Conservation (phyloP, 2,113 vertebrate genomes). For the Paratilapia polleni region DNA sequence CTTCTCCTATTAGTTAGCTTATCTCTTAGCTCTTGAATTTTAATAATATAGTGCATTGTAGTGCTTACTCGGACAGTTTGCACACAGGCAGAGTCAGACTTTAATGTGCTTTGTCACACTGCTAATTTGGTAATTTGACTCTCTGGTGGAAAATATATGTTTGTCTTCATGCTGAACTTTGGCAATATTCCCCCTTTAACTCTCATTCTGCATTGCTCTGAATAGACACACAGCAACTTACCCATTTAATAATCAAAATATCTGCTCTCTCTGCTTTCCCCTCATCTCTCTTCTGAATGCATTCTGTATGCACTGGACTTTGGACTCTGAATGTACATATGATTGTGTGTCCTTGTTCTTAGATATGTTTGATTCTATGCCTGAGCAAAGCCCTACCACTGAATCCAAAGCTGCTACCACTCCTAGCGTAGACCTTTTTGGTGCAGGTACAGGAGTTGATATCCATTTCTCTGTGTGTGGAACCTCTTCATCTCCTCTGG, state of each 20-base stretch:
- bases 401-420: constrained; percentile 94
- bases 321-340: constrained; percentile 73
- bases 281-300: constrained; percentile 62
- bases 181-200: constrained; percentile 50
- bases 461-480: constrained; percentile 74
- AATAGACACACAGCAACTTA: constrained; percentile 30
- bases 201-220: constrained; percentile 56
- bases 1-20: background rate
- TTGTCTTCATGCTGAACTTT: constrained; percentile 17
- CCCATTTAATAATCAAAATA: constrained; percentile 21
- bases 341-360: constrained; percentile 92
- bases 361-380: constrained; percentile 99
- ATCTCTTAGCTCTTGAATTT: background rate
- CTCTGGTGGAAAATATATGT: background rate
- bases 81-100: too few relatives aligned
- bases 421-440: constrained; percentile 99
- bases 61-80: background rate
- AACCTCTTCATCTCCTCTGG: constrained; percentile 72
- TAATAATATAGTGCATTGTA: background rate
- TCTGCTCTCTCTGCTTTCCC: constrained; percentile 60
- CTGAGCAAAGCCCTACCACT: constrained; percentile 89
- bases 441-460: constrained; percentile 90
- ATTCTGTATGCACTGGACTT: constrained; percentile 67
- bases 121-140: background rate
- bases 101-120: background rate